Conservation (phyloP, 2,113 vertebrate species). For the Cheirogaleus medius region DNA sequence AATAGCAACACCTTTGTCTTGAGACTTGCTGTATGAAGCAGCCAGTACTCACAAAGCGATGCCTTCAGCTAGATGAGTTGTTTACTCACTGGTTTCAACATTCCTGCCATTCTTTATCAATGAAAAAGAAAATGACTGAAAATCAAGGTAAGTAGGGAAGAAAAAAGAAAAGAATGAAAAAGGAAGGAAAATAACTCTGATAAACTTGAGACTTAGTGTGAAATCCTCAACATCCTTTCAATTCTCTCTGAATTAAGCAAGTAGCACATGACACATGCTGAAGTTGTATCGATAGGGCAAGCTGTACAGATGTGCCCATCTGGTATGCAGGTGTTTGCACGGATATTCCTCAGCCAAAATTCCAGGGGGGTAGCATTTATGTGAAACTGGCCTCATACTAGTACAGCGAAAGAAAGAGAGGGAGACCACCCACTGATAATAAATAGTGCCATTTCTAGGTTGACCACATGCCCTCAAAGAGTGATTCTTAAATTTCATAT, state of each 20-base stretch:
- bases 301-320: conserved; percentile 36
- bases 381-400: background rate
- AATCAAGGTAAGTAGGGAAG: background rate
- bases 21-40: background rate
- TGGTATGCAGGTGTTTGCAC: conserved; percentile 62
- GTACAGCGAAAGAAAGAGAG: background rate
- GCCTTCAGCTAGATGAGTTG: background rate
- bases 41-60: background rate
- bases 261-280: background rate
- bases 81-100: conserved; percentile 10
- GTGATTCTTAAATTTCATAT: background rate
- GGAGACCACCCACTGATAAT: conserved; percentile 45
- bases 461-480: background rate
- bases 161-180: background rate
- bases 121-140: conserved; percentile 29
- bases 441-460: background rate
- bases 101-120: background rate
- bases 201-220: conserved; percentile 7
- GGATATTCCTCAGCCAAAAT: background rate
- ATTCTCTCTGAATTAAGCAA: conserved; percentile 40
- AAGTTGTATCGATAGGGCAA: background rate
- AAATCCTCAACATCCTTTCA: conserved; percentile 25
- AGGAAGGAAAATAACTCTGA: background rate
- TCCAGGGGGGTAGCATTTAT: background rate
- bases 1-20: background rate